Conservation (phyloP, 2,113 vertebrate genomes). For the human (Homo sapiens) region DNA sequence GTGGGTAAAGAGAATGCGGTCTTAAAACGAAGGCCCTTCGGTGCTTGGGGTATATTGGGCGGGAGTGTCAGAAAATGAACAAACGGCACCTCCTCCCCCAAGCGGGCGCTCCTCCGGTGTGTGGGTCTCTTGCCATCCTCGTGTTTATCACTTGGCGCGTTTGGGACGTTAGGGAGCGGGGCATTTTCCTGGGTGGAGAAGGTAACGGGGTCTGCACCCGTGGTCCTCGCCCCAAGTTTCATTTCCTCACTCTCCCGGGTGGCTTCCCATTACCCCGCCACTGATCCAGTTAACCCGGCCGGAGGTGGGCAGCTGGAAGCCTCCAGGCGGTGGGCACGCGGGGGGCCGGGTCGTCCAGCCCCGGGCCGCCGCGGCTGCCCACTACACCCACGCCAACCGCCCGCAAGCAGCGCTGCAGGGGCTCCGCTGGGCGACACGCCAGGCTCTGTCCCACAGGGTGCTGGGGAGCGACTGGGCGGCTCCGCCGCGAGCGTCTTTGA, state of each 20-base stretch:
- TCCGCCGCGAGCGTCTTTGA: slow-evolving; percentile 54
- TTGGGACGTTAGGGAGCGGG: not conserved
- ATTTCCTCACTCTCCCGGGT: slow-evolving; percentile 72
- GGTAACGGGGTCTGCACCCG: slow-evolving; percentile 60
- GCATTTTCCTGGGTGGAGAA: slow-evolving; percentile 61
- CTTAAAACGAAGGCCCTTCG: not conserved
- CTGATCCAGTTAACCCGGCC: slow-evolving; percentile 29
- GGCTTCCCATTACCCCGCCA: slow-evolving; percentile 22
- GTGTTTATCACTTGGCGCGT: not conserved
- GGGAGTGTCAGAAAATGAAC: not conserved
- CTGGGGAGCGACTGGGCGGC: slow-evolving; percentile 28
- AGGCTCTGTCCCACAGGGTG: not conserved
- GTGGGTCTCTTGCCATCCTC: not conserved
- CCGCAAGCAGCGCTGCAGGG: not conserved
- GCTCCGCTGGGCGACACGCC: not conserved
- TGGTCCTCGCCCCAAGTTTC: slow-evolving; percentile 69
- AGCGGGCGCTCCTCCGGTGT: not conserved
- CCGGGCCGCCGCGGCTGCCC: not conserved
- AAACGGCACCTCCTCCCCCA: not conserved
- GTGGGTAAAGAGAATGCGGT: not conserved
- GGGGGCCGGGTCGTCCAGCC: not conserved
- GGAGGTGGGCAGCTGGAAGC: slow-evolving; percentile 64
- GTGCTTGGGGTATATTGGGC: not conserved
- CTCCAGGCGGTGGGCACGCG: slow-evolving; percentile 2
- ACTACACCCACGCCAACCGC: not conserved